Conservation (phyloP, 1,140 invertebrate genomes). For the Lepidurus arcticus region DNA sequence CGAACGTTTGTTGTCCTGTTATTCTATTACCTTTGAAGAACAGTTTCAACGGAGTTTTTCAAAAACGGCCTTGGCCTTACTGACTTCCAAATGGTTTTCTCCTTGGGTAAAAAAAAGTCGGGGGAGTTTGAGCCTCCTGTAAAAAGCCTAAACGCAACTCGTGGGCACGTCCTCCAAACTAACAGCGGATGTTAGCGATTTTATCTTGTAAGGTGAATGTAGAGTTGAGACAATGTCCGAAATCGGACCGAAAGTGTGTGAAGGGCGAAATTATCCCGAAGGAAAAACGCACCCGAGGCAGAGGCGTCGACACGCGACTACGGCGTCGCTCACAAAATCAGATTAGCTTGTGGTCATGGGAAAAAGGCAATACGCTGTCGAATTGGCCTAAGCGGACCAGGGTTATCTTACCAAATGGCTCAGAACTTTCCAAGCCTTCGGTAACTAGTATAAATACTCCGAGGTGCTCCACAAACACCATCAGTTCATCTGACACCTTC, state of each 20-base stretch:
- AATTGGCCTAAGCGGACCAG: neutral
- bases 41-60: too few relatives aligned
- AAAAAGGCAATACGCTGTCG: neutral
- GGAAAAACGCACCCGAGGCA: neutral
- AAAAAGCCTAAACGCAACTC: neutral
- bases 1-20: neutral
- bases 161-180: neutral
- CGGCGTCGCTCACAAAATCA: neutral
- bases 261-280: neutral
- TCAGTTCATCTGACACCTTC: neutral
- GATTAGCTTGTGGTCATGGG: neutral
- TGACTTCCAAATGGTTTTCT: neutral
- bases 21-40: too few relatives aligned
- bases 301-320: neutral
- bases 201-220: neutral
- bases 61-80: too few relatives aligned
- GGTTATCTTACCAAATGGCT: neutral
- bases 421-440: neutral
- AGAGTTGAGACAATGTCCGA: neutral
- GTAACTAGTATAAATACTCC: neutral
- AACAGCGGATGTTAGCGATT: neutral
- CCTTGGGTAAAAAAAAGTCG: neutral
- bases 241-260: neutral
- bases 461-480: neutral
- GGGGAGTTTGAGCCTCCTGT: neutral